Evolutionary conservation across 1,140 invertebrate genomes (phyloP).

Genomic region (Trichonephila clavipes): DNA sequence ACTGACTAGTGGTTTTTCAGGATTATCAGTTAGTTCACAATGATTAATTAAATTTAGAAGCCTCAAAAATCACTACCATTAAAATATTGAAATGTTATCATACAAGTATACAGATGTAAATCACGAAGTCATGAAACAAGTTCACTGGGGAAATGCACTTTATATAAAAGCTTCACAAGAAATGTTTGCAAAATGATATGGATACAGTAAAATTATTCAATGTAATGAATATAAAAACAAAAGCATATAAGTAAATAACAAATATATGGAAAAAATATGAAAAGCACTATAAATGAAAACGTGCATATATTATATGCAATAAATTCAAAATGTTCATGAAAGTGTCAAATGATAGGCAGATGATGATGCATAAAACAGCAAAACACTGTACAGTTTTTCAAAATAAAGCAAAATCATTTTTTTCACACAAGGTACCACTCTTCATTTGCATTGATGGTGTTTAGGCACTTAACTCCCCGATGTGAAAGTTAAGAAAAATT

Average conservation of each 20-base stretch:
- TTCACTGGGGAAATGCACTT: background rate
- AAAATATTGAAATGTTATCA: background rate
- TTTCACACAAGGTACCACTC: slow-evolving; percentile 57
- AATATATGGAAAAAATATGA: background rate
- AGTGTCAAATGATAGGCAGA: slow-evolving; percentile 57
- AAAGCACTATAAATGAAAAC: slow-evolving; percentile 24
- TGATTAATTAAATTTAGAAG: background rate
- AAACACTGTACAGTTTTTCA: slow-evolving; percentile 68
- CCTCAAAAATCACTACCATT: background rate
- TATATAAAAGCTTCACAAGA: background rate
- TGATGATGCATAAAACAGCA: slow-evolving; percentile 53
- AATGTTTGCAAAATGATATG: background rate
- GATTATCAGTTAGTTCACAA: background rate
- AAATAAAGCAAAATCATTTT: slow-evolving; percentile 53
- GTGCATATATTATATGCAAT: slow-evolving; percentile 39
- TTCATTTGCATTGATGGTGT: slow-evolving; percentile 40
- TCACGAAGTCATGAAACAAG: background rate
- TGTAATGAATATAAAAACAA: background rate
- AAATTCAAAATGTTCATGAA: slow-evolving; percentile 37
- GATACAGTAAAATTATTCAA: background rate
- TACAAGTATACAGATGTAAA: slow-evolving; percentile 33
- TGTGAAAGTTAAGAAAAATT: slow-evolving; percentile 70
- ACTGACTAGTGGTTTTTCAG: slow-evolving; percentile 14
- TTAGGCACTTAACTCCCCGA: slow-evolving; percentile 71
- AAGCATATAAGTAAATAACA: background rate